phyloP scores from a whole-genome alignment of 2,113 vertebrate genomes.

The Gobiocypris rarus region DNA sequence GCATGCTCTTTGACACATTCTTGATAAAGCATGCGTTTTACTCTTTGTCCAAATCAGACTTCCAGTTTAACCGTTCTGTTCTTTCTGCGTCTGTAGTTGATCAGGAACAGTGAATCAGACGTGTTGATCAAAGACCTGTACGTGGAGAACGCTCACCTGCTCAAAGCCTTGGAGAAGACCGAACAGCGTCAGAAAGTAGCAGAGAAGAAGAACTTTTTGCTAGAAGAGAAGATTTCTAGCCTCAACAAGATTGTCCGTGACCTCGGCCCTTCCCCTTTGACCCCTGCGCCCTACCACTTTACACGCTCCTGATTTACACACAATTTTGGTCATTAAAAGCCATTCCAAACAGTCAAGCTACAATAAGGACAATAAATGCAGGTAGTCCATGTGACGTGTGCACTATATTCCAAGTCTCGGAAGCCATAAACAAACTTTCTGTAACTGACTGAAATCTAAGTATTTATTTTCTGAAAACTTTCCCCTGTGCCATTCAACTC shows the following conservation, averaged over 20 bases:
- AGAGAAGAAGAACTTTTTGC: conserved; percentile 91
- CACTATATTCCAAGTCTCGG: not conserved
- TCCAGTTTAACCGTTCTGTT: not conserved
- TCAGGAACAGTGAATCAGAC: conserved; percentile 86
- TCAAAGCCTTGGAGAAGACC: conserved; percentile 87
- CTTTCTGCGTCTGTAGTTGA: conserved; percentile 73
- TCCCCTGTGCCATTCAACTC: not conserved
- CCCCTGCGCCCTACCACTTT: conserved; percentile 62
- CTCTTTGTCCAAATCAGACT: not conserved
- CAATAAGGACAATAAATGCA: not conserved
- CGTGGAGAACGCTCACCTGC: conserved; percentile 88
- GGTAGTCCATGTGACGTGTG: not conserved
- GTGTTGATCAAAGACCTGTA: conserved; percentile 88
- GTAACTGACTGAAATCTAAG: not conserved
- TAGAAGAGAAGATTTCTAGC: conserved; percentile 93
- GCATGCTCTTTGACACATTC: not conserved
- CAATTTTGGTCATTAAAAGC: not conserved
- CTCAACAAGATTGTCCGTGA: conserved; percentile 90
- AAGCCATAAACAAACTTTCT: not conserved
- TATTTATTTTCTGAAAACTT: not conserved
- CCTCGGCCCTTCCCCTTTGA: conserved; percentile 77
- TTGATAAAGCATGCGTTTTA: not conserved
- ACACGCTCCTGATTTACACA: conserved; percentile 59
- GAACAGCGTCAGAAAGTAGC: conserved; percentile 85
- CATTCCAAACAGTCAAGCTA: not conserved